Evolutionary conservation across 1,140 invertebrate genomes (phyloP), one percentile per base, ranked within the genome.

Genomic region (Dendroctonus ponderosae): DNA sequence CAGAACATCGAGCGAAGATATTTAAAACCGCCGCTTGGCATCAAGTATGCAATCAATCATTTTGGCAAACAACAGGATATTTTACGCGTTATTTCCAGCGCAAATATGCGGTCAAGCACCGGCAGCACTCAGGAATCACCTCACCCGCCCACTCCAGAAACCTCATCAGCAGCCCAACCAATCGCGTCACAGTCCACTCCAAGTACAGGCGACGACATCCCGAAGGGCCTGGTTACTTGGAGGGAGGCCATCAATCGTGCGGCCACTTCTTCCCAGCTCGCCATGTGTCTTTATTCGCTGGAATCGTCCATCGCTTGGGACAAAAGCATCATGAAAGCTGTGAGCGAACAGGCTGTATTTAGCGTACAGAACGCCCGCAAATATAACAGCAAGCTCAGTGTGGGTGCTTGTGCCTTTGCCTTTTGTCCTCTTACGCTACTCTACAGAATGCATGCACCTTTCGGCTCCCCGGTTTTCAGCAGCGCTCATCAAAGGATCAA

Each of bases 271-370:
- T 90, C 94, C 0, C 94, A 97, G 76, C 81, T 98, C 7, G 91
- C 93, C 5, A 91, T 98, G 89, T 89, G 92, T 71, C 82, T 96
- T 44, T 91, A 93, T 72, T 90, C 93, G 70, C 84, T 98, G 37
- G 94, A 97, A 76, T 89, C 89, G 14, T 93, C 89, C 74, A 94
- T 98, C 72, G 94, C 95, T 37, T 98, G 96, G 96, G 96, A 98
- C 81, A 98, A 97, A 81, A 96, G 93, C 81, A 96, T 97, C 75
- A 98, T 98, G 96, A 97, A 97, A 87, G 95, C 95, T 82, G 93
- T 96, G 86, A 88, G 92, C 85, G 78, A 79, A 66, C 72, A 75
- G 71, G 63, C 70, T 52, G 75, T 74, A 70, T 77, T 77, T 76
- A 79, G 76, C 76, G 75, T 76, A 76, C 72, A 75, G 76, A 77